phyloP scores from a whole-genome alignment of 2,888 invertebrate species.

The Geophilus truncorum region DNA sequence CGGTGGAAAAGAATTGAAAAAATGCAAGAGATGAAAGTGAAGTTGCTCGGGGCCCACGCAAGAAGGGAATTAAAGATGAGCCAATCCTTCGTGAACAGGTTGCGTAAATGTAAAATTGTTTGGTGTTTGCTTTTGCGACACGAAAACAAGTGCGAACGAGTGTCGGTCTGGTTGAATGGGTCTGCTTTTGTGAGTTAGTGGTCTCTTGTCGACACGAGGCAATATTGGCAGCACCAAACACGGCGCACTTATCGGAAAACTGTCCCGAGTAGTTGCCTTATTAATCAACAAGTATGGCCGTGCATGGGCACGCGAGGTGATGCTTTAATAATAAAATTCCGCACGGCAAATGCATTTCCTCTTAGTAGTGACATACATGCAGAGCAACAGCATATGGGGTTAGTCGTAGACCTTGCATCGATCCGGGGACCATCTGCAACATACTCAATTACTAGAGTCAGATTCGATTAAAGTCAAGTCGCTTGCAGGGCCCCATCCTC shows the following conservation, averaged over 20 bases:
- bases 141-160: background rate
- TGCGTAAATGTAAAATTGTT: background rate
- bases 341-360: background rate
- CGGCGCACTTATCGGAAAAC: constrained; percentile 30
- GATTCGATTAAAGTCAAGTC: constrained; percentile 30
- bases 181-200: constrained; percentile 7
- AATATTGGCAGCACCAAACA: constrained; percentile 28
- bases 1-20: no score
- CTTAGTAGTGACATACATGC: constrained; percentile 4
- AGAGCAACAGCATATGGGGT: constrained; percentile 12
- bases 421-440: constrained; percentile 30
- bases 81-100: background rate
- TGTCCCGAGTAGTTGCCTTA: constrained; percentile 30
- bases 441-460: background rate
- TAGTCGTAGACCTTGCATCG: background rate
- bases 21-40: no score
- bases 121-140: background rate
- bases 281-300: constrained; percentile 33
- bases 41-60: background rate
- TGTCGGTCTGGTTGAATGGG: background rate
- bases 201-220: constrained; percentile 27
- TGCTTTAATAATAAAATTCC: constrained; percentile 34
- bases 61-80: background rate
- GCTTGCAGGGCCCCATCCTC: background rate
- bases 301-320: constrained; percentile 29